Evolutionary conservation across 1,140 invertebrate genomes (phyloP).

Genomic region (Cotesia glomerata): DNA sequence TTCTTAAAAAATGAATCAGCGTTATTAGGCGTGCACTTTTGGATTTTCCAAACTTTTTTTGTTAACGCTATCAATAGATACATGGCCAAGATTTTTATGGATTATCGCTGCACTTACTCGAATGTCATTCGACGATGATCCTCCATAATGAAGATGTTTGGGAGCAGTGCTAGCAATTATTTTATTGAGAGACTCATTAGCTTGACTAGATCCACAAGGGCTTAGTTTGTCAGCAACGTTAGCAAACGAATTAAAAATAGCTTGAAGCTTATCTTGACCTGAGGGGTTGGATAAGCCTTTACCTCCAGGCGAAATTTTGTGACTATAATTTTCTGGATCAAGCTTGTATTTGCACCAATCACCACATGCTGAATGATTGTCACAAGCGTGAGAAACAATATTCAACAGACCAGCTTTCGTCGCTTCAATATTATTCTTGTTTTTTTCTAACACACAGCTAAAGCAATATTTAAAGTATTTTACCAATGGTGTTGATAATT

Average conservation of each 20-base stretch:
- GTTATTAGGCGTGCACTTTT: too few relatives aligned
- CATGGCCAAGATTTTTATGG: conserved; percentile 27
- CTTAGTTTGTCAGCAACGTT: conserved; percentile 26
- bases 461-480: too few relatives aligned
- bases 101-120: conserved; percentile 23
- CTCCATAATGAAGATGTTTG: conserved; percentile 26
- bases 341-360: conserved; percentile 15
- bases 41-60: too few relatives aligned
- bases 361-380: conserved; percentile 9
- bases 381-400: conserved; percentile 20
- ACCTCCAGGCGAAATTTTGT: conserved; percentile 15
- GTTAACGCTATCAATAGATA: background rate
- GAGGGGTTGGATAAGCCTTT: background rate
- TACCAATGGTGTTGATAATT: too few relatives aligned
- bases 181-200: conserved; percentile 27
- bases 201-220: conserved; percentile 32
- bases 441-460: too few relatives aligned
- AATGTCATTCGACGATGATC: conserved; percentile 30
- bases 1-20: too few relatives aligned
- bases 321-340: conserved; percentile 10
- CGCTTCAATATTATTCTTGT: conserved; percentile 14
- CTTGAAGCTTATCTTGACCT: background rate
- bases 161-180: conserved; percentile 13
- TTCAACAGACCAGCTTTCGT: conserved; percentile 12
- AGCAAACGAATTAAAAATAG: conserved; percentile 15